Evolutionary conservation across 2,797 vertebrate species (phyloP).

Genomic region (Rhinophrynus dorsalis): DNA sequence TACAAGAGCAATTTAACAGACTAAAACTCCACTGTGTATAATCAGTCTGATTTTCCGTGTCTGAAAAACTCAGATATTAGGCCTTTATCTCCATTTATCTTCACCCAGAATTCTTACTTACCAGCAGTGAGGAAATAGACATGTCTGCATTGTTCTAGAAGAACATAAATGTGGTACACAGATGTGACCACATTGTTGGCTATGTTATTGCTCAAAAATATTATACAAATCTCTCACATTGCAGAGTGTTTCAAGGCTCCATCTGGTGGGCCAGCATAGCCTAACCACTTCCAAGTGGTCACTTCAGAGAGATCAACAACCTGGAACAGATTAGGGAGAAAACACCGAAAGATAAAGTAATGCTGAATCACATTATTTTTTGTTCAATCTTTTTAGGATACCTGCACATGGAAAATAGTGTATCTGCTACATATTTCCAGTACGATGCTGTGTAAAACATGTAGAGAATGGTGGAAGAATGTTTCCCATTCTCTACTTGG

Average conservation of each 20-base stretch:
- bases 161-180: constrained; percentile 37
- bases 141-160: constrained; percentile 36
- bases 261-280: constrained; percentile 26
- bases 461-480: too few species aligned
- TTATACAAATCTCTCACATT: constrained; percentile 9
- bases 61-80: constrained; percentile 18
- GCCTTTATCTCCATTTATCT: constrained; percentile 10
- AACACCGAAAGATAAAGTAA: neutral
- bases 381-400: too few species aligned
- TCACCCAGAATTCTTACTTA: constrained; percentile 17
- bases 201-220: constrained; percentile 15
- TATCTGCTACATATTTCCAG: too few species aligned
- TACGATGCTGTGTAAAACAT: too few species aligned
- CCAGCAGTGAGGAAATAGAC: constrained; percentile 33
- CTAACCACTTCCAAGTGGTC: constrained; percentile 9
- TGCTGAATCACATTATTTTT: too few species aligned
- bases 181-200: constrained; percentile 41
- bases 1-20: too few species aligned
- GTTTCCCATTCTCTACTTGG: too few species aligned
- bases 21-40: too few species aligned
- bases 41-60: too few species aligned
- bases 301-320: too few species aligned
- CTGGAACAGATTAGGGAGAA: neutral
- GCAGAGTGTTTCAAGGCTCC: constrained; percentile 19
- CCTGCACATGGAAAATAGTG: too few species aligned